A percentile compares a stretch with the other conserved stretches of the same genome.
phyloP scores from a whole-genome alignment of 2,113 vertebrate species.

The Coreoperca whiteheadi region DNA sequence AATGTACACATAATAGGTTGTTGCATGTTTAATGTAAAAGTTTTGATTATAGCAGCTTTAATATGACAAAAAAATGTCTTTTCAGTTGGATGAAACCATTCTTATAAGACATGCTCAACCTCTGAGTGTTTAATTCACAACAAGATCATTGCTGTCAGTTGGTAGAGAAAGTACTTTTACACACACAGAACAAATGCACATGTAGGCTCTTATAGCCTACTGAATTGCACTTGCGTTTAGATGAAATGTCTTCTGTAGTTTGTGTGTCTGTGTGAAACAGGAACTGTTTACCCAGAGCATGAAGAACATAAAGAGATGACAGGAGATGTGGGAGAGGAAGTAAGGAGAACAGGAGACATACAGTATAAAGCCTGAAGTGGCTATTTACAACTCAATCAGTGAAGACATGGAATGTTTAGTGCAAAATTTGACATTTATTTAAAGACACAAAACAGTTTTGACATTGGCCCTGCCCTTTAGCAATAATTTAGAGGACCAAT shows the following conservation, averaged over 20 bases:
- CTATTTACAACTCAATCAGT: conserved; percentile 21
- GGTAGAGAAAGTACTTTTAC: neutral
- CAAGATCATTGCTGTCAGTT: neutral
- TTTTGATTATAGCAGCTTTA: neutral
- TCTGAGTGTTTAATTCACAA: no score
- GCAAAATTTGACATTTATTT: conserved; percentile 21
- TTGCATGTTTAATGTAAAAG: neutral
- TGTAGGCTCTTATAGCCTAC: neutral
- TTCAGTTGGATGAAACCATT: no score
- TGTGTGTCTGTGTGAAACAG: neutral
- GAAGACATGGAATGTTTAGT: neutral
- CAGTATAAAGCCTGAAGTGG: neutral
- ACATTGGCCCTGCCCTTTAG: neutral
- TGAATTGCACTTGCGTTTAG: neutral
- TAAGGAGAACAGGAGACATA: neutral
- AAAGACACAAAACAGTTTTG: conserved; percentile 24
- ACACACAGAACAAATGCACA: neutral
- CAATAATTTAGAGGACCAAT: conserved; percentile 18
- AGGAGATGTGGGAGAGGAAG: neutral
- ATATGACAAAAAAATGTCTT: neutral
- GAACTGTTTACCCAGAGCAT: neutral
- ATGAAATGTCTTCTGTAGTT: neutral
- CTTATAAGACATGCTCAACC: no score
- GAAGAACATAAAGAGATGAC: neutral
- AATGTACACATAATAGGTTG: no score